Conservation (phyloP, 2,797 vertebrate genomes). For the Myotis pilosus region DNA sequence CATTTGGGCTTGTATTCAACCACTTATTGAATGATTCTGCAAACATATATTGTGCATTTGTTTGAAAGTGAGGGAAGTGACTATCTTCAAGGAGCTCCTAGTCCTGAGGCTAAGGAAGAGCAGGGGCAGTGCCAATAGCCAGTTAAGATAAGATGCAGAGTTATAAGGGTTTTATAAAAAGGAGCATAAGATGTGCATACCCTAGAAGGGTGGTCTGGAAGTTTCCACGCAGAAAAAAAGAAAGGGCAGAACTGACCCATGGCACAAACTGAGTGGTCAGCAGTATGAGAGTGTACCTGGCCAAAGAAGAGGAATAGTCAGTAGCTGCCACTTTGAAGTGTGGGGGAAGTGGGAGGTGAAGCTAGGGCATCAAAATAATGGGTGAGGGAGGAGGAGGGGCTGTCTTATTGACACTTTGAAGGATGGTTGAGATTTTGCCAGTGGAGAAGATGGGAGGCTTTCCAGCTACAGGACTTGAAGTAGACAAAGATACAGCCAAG, state of each 20-base stretch:
- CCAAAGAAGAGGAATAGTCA: neutral
- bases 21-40: neutral
- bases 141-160: neutral
- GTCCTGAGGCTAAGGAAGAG: neutral
- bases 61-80: neutral
- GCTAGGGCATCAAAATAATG: neutral
- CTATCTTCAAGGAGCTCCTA: neutral
- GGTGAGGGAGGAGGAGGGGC: neutral
- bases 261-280: neutral
- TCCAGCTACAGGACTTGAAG: neutral
- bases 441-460: neutral
- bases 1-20: neutral
- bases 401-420: neutral
- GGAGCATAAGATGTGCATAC: neutral
- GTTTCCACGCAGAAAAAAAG: neutral
- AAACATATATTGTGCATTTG: neutral
- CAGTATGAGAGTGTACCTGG: neutral
- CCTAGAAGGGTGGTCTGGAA: neutral
- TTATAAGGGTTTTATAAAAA: neutral
- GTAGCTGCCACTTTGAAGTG: neutral
- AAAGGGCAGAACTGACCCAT: neutral
- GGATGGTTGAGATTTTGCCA: neutral
- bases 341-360: neutral
- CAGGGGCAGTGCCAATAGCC: neutral
- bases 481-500: neutral